Percentiles rank a stretch among this genome's conserved stretches.
Evolutionary conservation across 2,888 invertebrate genomes (phyloP).

Genomic region (Aleiodes testaceus): DNA sequence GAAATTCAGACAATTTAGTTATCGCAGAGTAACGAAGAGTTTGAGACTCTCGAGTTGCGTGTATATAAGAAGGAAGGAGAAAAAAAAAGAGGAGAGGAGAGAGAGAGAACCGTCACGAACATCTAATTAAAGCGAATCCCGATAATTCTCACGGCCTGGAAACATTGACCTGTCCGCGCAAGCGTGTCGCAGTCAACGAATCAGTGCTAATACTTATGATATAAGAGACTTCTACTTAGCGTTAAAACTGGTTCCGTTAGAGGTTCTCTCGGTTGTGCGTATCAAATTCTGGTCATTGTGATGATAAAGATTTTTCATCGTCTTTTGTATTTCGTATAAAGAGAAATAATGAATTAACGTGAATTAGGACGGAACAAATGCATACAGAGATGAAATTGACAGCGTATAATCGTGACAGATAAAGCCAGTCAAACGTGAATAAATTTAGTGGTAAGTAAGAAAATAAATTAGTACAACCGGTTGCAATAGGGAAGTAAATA

Average conservation of each 20-base stretch:
- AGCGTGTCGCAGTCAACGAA: constrained; percentile 14
- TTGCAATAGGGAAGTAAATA: constrained; percentile 59
- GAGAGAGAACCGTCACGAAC: constrained; percentile 19
- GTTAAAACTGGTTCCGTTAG: constrained; percentile 19
- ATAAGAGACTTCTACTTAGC: neutral
- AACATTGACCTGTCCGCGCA: constrained; percentile 42
- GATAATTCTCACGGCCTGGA: constrained; percentile 52
- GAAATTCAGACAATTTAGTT: neutral
- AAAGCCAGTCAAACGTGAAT: neutral
- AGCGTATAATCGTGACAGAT: constrained; percentile 1
- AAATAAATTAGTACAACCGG: constrained; percentile 53
- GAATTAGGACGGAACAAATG: constrained; percentile 2
- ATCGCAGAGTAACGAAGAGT: neutral
- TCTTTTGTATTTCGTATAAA: neutral
- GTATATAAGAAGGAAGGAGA: neutral
- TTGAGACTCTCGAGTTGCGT: constrained; percentile 13
- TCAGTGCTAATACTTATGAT: neutral
- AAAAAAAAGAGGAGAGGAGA: neutral
- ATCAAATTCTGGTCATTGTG: neutral
- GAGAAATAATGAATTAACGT: neutral
- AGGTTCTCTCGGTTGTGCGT: neutral
- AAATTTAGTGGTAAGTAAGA: constrained; percentile 39
- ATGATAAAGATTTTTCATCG: neutral
- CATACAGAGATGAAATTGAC: neutral
- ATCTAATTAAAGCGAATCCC: constrained; percentile 34